Percentiles rank a stretch among this genome's conserved stretches.
These are phyloP conservation scores for Tauraco erythrolophus DNA, from an alignment of 2,113 vertebrate genomes.

Conservation along the genomic window DNA sequence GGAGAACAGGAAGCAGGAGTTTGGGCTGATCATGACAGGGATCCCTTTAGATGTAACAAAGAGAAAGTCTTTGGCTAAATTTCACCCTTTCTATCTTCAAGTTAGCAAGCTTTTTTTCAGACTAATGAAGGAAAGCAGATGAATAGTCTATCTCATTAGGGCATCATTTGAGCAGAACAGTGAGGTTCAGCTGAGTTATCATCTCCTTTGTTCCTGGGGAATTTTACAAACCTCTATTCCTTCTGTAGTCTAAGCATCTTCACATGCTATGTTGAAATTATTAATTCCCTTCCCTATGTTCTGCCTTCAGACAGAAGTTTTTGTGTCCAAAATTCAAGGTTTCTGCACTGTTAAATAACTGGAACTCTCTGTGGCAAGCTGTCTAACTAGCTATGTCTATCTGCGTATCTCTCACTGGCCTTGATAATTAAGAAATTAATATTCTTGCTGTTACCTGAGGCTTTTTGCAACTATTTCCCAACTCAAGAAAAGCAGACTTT, in stretches of 20 bases:
- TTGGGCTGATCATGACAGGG: background rate
- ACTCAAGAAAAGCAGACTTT: background rate
- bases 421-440: background rate
- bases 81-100: background rate
- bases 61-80: background rate
- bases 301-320: background rate
- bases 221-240: background rate
- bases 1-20: background rate
- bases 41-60: background rate
- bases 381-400: background rate
- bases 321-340: background rate
- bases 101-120: background rate
- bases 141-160: fast-evolving
- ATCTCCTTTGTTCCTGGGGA: background rate
- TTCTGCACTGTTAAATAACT: background rate
- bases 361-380: background rate
- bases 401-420: background rate
- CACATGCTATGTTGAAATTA: background rate
- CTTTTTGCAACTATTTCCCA: background rate
- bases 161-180: background rate
- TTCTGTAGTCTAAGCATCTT: background rate
- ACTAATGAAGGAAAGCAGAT: background rate
- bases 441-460: background rate
- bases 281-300: background rate
- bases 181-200: background rate